Evolutionary conservation across 2,797 vertebrate genomes (phyloP).

Genomic region (Lagocephalus sceleratus): DNA sequence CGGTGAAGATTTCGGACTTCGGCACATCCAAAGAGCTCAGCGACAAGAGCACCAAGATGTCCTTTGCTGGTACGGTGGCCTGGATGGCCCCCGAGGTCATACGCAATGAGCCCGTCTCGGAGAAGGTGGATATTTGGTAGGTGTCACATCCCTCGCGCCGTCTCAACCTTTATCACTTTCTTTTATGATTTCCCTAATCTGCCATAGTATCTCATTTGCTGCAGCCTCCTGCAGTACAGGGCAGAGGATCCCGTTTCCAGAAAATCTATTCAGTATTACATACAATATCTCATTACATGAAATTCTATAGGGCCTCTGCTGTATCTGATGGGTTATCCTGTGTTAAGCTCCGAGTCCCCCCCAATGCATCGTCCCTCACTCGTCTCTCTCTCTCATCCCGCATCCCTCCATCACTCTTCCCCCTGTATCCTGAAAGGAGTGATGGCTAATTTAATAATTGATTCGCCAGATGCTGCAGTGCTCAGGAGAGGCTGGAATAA

Average conservation of each 20-base stretch:
- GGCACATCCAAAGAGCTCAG: constrained; percentile 95
- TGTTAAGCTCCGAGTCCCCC: constrained; percentile 37
- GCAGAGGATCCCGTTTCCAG: constrained; percentile 54
- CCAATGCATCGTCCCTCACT: constrained; percentile 18
- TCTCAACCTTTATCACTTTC: constrained; percentile 8
- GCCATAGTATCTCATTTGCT: constrained; percentile 53
- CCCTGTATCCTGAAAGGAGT: constrained; percentile 68
- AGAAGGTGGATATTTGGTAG: constrained; percentile 98
- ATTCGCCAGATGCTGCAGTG: constrained; percentile 80
- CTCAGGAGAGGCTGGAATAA: constrained; percentile 74
- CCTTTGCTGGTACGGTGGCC: constrained; percentile 94
- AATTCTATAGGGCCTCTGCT: constrained; percentile 65
- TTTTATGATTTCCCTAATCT: constrained; percentile 41
- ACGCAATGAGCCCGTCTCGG: constrained; percentile 94
- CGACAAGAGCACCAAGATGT: constrained; percentile 99
- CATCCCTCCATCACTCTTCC: constrained; percentile 63
- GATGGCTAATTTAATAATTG: constrained; percentile 79
- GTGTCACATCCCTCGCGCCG: constrained; percentile 25
- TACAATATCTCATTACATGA: constrained; percentile 75
- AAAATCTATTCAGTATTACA: constrained; percentile 69
- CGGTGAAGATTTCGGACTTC: constrained; percentile 98
- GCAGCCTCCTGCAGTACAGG: constrained; percentile 47
- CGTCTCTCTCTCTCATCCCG: constrained; percentile 37
- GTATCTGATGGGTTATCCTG: constrained; percentile 65
- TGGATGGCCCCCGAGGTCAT: constrained; percentile 99